Percentiles rank a stretch among this genome's conserved stretches.
phyloP scores from a whole-genome alignment of 2,888 invertebrate species.

The Proisotoma minuta region DNA sequence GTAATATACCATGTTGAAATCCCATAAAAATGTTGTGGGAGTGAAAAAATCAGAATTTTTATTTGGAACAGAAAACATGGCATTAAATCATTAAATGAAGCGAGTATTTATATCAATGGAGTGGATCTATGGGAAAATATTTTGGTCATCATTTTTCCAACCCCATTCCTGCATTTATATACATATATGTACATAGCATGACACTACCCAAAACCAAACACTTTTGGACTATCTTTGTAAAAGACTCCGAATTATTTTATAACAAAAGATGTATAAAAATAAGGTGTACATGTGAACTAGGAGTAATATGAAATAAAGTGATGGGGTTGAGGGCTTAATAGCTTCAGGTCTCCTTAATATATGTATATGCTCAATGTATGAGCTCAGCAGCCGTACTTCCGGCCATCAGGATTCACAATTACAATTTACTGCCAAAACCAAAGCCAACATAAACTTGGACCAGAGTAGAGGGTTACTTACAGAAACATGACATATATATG shows the following conservation, averaged over 20 bases:
- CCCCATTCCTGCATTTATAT: neutral
- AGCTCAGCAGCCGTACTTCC: conserved; percentile 48
- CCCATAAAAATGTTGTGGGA: neutral
- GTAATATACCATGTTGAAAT: no score
- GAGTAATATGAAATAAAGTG: conserved; percentile 20
- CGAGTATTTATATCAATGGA: neutral
- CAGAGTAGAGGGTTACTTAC: no score
- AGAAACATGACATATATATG: neutral
- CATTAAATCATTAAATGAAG: conserved; percentile 4
- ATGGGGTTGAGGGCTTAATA: conserved; percentile 19
- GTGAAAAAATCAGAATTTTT: neutral
- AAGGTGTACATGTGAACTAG: neutral
- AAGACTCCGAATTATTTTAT: conserved; percentile 1
- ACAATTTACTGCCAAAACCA: conserved; percentile 4
- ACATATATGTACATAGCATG: neutral
- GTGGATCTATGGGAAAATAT: conserved; percentile 2
- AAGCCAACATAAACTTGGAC: conserved; percentile 5
- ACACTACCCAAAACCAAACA: neutral
- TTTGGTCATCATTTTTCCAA: neutral
- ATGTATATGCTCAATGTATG: conserved; percentile 35
- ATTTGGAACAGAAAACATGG: neutral
- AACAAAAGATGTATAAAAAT: conserved; percentile 6
- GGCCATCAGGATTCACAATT: conserved; percentile 39
- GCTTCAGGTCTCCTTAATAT: conserved; percentile 1
- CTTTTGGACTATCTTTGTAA: neutral